phyloP scores from a whole-genome alignment of 2,797 vertebrate genomes.

The Myotis pilosus region DNA sequence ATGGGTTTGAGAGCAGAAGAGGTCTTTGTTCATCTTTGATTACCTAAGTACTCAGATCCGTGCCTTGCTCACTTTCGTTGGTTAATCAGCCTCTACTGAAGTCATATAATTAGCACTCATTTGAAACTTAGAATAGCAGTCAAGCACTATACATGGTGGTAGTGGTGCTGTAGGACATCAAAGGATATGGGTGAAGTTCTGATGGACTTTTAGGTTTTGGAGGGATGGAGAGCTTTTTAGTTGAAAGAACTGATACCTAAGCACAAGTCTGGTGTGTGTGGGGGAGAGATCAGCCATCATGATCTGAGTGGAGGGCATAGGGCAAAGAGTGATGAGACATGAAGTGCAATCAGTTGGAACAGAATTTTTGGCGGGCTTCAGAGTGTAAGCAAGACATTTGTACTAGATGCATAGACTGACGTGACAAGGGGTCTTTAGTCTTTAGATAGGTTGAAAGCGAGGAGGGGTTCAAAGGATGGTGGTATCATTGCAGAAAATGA shows the following conservation, averaged over 20 bases:
- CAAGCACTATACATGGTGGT: neutral
- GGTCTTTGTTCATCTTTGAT: neutral
- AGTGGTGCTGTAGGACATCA: neutral
- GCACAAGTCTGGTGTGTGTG: neutral
- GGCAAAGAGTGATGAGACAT: neutral
- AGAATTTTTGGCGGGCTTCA: neutral
- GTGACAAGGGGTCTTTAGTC: neutral
- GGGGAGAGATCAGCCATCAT: neutral
- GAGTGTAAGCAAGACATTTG: neutral
- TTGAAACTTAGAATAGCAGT: conserved; percentile 13
- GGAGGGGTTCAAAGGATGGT: neutral
- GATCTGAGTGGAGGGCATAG: neutral
- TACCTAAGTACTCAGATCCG: neutral
- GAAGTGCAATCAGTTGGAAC: neutral
- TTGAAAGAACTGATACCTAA: neutral
- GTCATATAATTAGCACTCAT: neutral
- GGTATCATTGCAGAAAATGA: neutral
- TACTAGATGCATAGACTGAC: neutral
- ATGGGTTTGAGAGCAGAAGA: neutral
- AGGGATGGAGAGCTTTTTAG: neutral
- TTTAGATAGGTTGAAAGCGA: neutral
- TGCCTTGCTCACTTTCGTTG: neutral
- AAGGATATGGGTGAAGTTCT: neutral
- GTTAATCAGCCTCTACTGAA: neutral
- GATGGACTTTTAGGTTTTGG: neutral